Base-by-base conservation (phyloP, 1,140 invertebrate species). In the Ptiloglossa arizonensis region DNA sequence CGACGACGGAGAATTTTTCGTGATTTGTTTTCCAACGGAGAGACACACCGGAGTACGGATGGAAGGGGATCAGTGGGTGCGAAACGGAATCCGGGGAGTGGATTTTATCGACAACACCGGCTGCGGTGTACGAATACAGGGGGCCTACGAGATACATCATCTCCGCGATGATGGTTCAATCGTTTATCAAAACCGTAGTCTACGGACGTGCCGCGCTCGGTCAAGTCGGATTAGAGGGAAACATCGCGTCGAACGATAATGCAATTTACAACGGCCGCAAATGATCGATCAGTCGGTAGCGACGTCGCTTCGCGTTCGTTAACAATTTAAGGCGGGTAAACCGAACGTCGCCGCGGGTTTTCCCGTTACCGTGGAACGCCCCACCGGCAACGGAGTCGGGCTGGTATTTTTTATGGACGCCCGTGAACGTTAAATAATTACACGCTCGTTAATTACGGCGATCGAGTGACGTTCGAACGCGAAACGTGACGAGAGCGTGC, bases 1-100 rank as follows among this genome's bases (percentile, higher is more conserved):
- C 5, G 15, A 9, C 3, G 13, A 44, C 13, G 9, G 29, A 9
- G 11, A 19, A 13, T 46, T 46, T 15, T 24, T 15, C 24, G 35
- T 69, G 50, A 69, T 69, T 57, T 69, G 56, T 69, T 69, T 57
- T 44, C n/a, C n/a, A n/a, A n/a, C n/a, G n/a, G n/a, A n/a, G n/a
- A n/a, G n/a, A n/a, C n/a, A n/a, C n/a, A n/a, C n/a, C n/a, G n/a
- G n/a, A n/a, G n/a, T n/a, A n/a, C n/a, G n/a, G n/a, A n/a, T n/a
- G n/a, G n/a, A n/a, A n/a, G n/a, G n/a, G n/a, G n/a, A n/a, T n/a
- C n/a, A n/a, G n/a, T n/a, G n/a, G n/a, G n/a, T n/a, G n/a, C n/a
- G 13, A 15, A 29, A 32, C 29, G 22, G 44, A 22, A 17, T 27
- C 22, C 54, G 19, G 1, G 32, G 22, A 71, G 13, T 22, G 41